Evolutionary conservation across 2,888 invertebrate species (phyloP).

Genomic region (Aporophyla lueneburgensis): DNA sequence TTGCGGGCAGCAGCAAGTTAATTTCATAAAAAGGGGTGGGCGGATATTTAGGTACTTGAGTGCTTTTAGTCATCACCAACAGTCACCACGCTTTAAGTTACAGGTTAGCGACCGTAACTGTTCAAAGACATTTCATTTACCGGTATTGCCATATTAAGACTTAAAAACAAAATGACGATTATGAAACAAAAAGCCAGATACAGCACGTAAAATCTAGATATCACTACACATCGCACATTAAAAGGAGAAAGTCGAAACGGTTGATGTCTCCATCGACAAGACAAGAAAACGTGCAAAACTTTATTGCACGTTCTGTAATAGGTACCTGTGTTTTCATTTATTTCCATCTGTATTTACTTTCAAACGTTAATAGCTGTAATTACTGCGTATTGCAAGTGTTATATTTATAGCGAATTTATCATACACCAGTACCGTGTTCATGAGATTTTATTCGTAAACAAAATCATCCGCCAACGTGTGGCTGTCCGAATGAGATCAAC

Average conservation of each 20-base stretch:
- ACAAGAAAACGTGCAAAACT: slow-evolving; percentile 47
- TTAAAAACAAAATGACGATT: slow-evolving; percentile 24
- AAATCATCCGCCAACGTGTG: slow-evolving; percentile 18
- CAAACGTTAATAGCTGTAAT: slow-evolving; percentile 43
- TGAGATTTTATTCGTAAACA: slow-evolving; percentile 46
- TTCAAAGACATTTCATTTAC: slow-evolving; percentile 18
- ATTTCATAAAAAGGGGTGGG: background rate
- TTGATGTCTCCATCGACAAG: slow-evolving; percentile 52
- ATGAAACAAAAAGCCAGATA: slow-evolving; percentile 12
- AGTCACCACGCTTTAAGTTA: background rate
- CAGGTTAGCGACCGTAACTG: slow-evolving; percentile 10
- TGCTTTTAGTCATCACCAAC: slow-evolving; percentile 2
- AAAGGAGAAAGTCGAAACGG: slow-evolving; percentile 61
- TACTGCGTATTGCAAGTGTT: slow-evolving; percentile 38
- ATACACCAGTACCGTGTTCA: slow-evolving; percentile 13
- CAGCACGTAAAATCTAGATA: slow-evolving; percentile 33
- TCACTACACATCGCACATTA: slow-evolving; percentile 40
- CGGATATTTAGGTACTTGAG: background rate
- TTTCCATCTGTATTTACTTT: slow-evolving; percentile 49
- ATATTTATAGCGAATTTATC: slow-evolving; percentile 51
- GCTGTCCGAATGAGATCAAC: background rate
- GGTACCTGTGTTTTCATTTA: slow-evolving; percentile 36
- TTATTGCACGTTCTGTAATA: slow-evolving; percentile 29
- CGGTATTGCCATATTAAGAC: slow-evolving; percentile 10
- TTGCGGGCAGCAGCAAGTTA: background rate